phyloP scores from a whole-genome alignment of 2,113 vertebrate genomes.

The Elgaria multicarinata region DNA sequence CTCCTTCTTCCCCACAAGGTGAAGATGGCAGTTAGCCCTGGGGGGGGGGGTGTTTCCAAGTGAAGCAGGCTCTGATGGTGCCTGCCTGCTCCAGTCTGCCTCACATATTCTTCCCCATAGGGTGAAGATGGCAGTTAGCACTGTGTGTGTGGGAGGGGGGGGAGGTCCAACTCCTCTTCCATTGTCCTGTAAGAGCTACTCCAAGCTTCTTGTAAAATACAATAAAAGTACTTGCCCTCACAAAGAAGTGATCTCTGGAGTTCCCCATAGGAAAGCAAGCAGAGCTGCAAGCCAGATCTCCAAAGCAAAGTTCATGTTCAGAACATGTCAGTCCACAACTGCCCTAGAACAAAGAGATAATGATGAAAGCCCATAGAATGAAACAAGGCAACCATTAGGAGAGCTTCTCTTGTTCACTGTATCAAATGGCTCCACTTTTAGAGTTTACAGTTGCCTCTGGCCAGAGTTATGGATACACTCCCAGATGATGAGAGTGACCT shows the following conservation, averaged over 20 bases:
- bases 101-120: too few species aligned
- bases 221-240: slow-evolving; percentile 88
- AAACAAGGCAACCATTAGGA: background rate
- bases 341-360: slow-evolving; percentile 69
- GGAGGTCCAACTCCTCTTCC: slow-evolving; percentile 57
- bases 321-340: slow-evolving; percentile 77
- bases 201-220: too few species aligned
- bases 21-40: too few species aligned
- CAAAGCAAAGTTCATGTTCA: slow-evolving; percentile 91
- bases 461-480: slow-evolving; percentile 54
- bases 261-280: slow-evolving; percentile 81
- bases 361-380: slow-evolving; percentile 73
- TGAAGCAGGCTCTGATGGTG: too few species aligned
- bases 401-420: background rate
- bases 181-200: slow-evolving; percentile 52
- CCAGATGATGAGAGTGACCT: background rate
- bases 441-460: slow-evolving; percentile 26
- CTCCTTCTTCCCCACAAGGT: too few species aligned
- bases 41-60: too few species aligned
- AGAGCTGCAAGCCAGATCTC: slow-evolving; percentile 84
- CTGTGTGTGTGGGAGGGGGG: too few species aligned
- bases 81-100: too few species aligned
- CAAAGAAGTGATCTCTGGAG: slow-evolving; percentile 88
- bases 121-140: too few species aligned
- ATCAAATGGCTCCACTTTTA: slow-evolving; percentile 21